A percentile compares a stretch with the other conserved stretches of the same genome.
These are phyloP conservation scores for Bovichtus diacanthus DNA, from an alignment of 2,797 vertebrate genomes.

Conservation along the genomic window DNA sequence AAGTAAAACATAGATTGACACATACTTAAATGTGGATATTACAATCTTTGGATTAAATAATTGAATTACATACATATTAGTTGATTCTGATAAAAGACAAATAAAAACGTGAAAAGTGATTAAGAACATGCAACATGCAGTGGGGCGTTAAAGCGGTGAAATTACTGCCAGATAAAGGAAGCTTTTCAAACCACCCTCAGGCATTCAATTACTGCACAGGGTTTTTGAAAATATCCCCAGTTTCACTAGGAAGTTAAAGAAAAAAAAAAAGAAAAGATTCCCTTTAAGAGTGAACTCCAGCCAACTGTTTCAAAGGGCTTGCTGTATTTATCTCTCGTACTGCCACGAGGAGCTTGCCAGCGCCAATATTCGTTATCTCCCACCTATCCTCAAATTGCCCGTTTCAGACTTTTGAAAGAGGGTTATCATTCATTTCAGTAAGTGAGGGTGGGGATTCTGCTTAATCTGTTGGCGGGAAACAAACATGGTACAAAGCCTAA, in stretches of 20 bases:
- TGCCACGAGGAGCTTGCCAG: constrained; percentile 23
- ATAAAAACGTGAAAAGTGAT: constrained; percentile 14
- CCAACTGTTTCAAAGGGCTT: constrained; percentile 42
- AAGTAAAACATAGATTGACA: background rate
- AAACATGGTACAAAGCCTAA: constrained; percentile 77
- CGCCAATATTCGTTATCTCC: constrained; percentile 43
- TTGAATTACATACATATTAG: constrained; percentile 23
- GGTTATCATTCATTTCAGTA: constrained; percentile 71
- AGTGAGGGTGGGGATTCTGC: constrained; percentile 54
- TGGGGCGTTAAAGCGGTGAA: constrained; percentile 17
- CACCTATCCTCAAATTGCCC: constrained; percentile 56
- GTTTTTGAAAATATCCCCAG: constrained; percentile 55
- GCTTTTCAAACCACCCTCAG: constrained; percentile 45
- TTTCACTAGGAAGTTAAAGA: constrained; percentile 57
- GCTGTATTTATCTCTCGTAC: constrained; percentile 50
- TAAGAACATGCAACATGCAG: constrained; percentile 12
- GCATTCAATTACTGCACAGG: constrained; percentile 42
- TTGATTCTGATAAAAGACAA: constrained; percentile 37
- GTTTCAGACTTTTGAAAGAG: constrained; percentile 64
- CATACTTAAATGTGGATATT: background rate
- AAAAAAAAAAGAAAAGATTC: constrained; percentile 56
- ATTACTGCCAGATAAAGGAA: constrained; percentile 35
- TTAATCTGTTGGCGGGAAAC: constrained; percentile 74
- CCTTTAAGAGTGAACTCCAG: constrained; percentile 43
- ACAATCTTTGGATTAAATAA: background rate